These are phyloP conservation scores for Drosophila pseudotakahashii DNA, from an alignment of 2,888 invertebrate genomes.

Conservation along the genomic window DNA sequence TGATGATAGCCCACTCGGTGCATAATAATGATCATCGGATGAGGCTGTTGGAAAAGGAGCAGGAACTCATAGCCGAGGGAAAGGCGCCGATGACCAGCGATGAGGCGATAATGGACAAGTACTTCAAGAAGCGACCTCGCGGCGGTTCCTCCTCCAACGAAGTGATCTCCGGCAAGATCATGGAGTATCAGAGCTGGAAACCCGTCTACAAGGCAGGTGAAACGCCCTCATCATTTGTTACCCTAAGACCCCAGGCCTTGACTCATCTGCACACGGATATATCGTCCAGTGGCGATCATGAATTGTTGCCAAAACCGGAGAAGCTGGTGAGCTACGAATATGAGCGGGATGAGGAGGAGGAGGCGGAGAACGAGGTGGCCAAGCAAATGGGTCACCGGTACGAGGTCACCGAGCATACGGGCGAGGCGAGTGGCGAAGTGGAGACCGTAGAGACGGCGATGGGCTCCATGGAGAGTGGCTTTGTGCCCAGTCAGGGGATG, in stretches of 20 bases:
- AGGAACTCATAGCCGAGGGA: conserved; percentile 81
- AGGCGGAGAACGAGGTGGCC: conserved; percentile 45
- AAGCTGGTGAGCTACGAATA: conserved; percentile 63
- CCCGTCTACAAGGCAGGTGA: conserved; percentile 73
- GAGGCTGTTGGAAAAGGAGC: conserved; percentile 79
- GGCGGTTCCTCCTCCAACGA: conserved; percentile 52
- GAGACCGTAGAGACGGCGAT: conserved; percentile 28
- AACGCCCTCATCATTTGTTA: conserved; percentile 60
- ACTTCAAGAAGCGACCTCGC: conserved; percentile 49
- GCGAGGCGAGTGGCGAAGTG: conserved; percentile 74
- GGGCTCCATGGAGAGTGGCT: conserved; percentile 62
- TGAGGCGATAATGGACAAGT: conserved; percentile 65
- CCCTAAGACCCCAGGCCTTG: conserved; percentile 68
- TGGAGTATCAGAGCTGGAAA: conserved; percentile 81
- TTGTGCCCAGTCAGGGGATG: conserved; percentile 57
- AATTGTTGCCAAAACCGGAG: conserved; percentile 74
- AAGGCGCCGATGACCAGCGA: conserved; percentile 63
- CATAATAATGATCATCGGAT: conserved; percentile 30
- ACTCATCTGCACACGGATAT: conserved; percentile 79
- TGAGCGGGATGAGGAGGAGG: conserved; percentile 33
- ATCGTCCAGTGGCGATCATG: conserved; percentile 47
- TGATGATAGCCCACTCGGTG: conserved; percentile 45
- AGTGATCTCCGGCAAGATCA: conserved; percentile 71
- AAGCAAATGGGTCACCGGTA: conserved; percentile 64
- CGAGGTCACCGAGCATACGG: conserved; percentile 82